Percentiles rank a stretch among this genome's conserved stretches.
phyloP scores from a whole-genome alignment of 2,888 invertebrate genomes.

The Bembecia ichneumoniformis region DNA sequence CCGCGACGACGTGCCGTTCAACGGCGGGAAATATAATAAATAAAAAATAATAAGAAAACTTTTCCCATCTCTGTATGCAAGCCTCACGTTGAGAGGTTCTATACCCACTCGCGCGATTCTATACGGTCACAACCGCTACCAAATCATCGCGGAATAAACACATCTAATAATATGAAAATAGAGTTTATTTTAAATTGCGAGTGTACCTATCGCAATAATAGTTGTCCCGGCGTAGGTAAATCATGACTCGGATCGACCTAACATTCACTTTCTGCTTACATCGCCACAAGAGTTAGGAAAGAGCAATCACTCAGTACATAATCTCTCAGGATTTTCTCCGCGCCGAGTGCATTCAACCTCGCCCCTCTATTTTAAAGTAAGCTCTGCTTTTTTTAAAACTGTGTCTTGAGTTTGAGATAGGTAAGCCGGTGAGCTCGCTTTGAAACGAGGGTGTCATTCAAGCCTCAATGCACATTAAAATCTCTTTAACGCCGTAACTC shows the following conservation, averaged over 20 bases:
- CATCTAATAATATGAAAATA: conserved; percentile 6
- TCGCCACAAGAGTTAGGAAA: conserved; percentile 52
- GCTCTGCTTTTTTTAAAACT: conserved; percentile 54
- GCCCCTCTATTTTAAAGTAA: conserved; percentile 35
- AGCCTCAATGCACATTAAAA: conserved; percentile 24
- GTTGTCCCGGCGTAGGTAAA: conserved; percentile 35
- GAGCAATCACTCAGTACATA: conserved; percentile 68
- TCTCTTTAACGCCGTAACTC: conserved; percentile 1
- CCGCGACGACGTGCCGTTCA: conserved; percentile 25
- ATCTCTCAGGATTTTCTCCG: conserved; percentile 63
- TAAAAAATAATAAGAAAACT: conserved; percentile 70
- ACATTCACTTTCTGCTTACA: conserved; percentile 51
- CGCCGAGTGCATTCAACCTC: conserved; percentile 17
- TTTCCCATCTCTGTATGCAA: conserved; percentile 54
- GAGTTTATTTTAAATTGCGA: conserved; percentile 16
- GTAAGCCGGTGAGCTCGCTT: conserved; percentile 43
- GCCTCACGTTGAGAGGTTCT: conserved; percentile 41
- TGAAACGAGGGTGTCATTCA: conserved; percentile 22
- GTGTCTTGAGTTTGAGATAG: conserved; percentile 42
- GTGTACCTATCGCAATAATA: conserved; percentile 11
- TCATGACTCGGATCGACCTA: conserved; percentile 44
- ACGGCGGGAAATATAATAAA: conserved; percentile 59
- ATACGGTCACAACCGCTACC: conserved; percentile 9
- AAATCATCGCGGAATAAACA: neutral
- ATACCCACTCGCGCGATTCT: conserved; percentile 44